These are phyloP conservation scores for Clistopyga incitator DNA, from an alignment of 2,888 invertebrate genomes.

Conservation along the genomic window DNA sequence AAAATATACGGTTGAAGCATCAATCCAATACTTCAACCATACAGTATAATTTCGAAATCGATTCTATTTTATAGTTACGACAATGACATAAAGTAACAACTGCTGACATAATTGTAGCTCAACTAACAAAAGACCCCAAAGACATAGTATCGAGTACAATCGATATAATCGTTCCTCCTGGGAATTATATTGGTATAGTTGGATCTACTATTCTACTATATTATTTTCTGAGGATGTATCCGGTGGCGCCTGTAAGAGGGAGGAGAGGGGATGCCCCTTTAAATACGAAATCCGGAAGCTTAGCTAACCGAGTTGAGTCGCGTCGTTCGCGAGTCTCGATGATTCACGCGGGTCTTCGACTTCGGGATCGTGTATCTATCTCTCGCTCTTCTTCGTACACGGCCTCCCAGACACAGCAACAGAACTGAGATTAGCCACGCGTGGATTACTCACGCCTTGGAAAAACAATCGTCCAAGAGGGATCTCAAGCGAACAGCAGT, in stretches of 20 bases:
- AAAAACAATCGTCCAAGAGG: slow-evolving; percentile 50
- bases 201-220: too few relatives aligned
- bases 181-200: too few relatives aligned
- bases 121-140: too few relatives aligned
- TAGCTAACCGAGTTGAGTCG: slow-evolving; percentile 23
- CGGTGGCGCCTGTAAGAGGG: slow-evolving; percentile 46
- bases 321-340: slow-evolving; percentile 44
- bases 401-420: not conserved
- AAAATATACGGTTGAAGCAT: too few relatives aligned
- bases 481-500: slow-evolving; percentile 38
- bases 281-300: slow-evolving; percentile 63
- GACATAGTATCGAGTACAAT: too few relatives aligned
- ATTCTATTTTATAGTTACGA: too few relatives aligned
- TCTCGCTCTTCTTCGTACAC: slow-evolving; percentile 34
- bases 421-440: slow-evolving; percentile 52
- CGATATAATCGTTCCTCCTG: too few relatives aligned
- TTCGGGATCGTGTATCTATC: slow-evolving; percentile 61
- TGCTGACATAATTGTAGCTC: too few relatives aligned
- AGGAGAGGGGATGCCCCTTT: slow-evolving; percentile 10
- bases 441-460: slow-evolving; percentile 60
- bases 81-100: too few relatives aligned
- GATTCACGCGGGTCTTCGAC: slow-evolving; percentile 67
- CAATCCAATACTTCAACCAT: too few relatives aligned
- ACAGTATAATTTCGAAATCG: too few relatives aligned
- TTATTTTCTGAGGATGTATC: too few relatives aligned